Percentiles rank a stretch among this genome's conserved stretches.
Evolutionary conservation across 2,888 invertebrate genomes (phyloP).

Genomic region (Mystacides longicornis): DNA sequence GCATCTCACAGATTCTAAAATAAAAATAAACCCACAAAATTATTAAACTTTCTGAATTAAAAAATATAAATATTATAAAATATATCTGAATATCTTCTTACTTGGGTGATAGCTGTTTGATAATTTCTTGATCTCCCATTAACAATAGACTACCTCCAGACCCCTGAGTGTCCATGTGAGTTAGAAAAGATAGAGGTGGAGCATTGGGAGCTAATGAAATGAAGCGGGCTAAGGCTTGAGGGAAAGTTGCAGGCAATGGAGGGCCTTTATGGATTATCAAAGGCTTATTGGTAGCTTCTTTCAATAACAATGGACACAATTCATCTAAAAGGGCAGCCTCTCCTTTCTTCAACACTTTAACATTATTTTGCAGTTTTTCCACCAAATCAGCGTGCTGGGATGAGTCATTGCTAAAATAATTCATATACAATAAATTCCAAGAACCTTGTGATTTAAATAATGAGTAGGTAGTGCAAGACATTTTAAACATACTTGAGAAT

Average conservation of each 20-base stretch:
- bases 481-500: conserved; percentile 59
- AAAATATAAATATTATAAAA: neutral
- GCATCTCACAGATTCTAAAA: conserved; percentile 54
- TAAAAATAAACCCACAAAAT: neutral
- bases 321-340: conserved; percentile 1
- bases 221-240: neutral
- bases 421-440: neutral
- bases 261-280: conserved; percentile 44
- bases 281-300: conserved; percentile 34
- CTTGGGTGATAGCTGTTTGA: conserved; percentile 52
- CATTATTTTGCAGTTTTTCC: conserved; percentile 54
- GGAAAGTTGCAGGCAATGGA: neutral
- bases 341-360: conserved; percentile 1
- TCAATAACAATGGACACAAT: conserved; percentile 24
- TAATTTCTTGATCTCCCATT: conserved; percentile 48
- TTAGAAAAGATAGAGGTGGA: neutral
- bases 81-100: conserved; percentile 36
- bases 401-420: conserved; percentile 57
- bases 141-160: conserved; percentile 47
- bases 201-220: neutral
- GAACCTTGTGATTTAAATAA: neutral
- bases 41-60: no score
- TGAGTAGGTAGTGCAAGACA: neutral
- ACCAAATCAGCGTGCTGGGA: conserved; percentile 62
- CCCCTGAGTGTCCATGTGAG: conserved; percentile 30